Base-by-base conservation (phyloP, 2,888 invertebrate species). In the Latrodectus hesperus region DNA sequence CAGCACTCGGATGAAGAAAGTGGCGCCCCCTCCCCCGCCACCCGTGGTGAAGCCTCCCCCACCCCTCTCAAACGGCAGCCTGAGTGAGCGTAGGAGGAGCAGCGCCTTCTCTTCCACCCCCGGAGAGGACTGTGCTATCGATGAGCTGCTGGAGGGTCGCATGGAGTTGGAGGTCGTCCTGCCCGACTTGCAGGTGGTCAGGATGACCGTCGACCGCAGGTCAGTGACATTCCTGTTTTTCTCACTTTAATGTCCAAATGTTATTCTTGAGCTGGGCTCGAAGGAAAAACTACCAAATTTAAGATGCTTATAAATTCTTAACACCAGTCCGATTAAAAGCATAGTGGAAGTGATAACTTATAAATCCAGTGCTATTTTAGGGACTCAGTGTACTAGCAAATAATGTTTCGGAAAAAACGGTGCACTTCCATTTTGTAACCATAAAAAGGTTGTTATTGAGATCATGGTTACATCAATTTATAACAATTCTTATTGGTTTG, bases 151-250 rank as follows among this genome's bases (percentile, higher is more conserved):
- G 92, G 94, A 95, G 90, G 95, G 95, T 90, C 94, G 94, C 91
- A 95, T 95, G 95, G 95, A 95, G 91, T 93, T 95, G 88, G 93
- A 94, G 90, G 94, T 95, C 89, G 94, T 94, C 91, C 93, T 95
- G 89, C 95, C 95, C 26, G 93, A 93, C 90, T 93, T 93, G 89
- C 91, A 91, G 74, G 91, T 93, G 67, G 93, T 94, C 89, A 93
- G 93, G 90, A 94, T 94, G 93, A 93, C 93, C 89, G 94, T 94
- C 72, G 94, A 94, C 91, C 92, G 94, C 91, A 94, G 94, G 94
- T 94, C 90, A 92, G 91, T 67, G 8, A 14, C 22, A n/a, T 17
- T n/a, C 16, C 16, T n/a, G 14, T 60, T 22, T 12, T 2, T 11
- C 68, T 68, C 68, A 26, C 12, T 12, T 64, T 64, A 64, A 6